phyloP scores from a whole-genome alignment of 2,113 vertebrate species.

The Oreotrochilus melanogaster region DNA sequence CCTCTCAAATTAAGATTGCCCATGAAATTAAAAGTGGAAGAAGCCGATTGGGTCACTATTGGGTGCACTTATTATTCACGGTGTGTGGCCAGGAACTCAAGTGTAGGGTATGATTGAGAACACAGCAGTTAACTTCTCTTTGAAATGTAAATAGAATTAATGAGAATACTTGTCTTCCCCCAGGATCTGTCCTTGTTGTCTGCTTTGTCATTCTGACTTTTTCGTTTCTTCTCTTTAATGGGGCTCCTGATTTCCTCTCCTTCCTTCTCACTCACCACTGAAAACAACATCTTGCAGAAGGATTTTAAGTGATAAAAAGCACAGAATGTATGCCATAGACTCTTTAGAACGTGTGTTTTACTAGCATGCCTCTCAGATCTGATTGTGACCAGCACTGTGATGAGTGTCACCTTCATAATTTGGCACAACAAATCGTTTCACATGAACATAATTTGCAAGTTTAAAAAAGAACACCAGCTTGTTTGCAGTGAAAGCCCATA shows the following conservation, averaged over 20 bases:
- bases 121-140: not conserved
- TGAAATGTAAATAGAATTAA: conserved; percentile 71
- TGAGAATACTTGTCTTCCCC: conserved; percentile 31
- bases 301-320: not conserved
- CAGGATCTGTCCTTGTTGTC: conserved; percentile 22
- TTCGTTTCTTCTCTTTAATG: conserved; percentile 1
- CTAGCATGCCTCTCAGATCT: not conserved
- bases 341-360: not conserved
- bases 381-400: not conserved
- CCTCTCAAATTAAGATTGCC: conserved; percentile 35
- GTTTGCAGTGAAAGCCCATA: not conserved
- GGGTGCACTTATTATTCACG: conserved; percentile 38
- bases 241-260: not conserved
- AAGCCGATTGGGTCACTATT: not conserved
- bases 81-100: not conserved
- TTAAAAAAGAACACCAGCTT: conserved; percentile 16
- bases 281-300: conserved; percentile 3
- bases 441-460: not conserved
- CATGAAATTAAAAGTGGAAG: conserved; percentile 37
- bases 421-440: not conserved
- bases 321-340: not conserved
- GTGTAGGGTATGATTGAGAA: conserved; percentile 7
- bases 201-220: conserved; percentile 21
- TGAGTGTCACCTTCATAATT: not conserved
- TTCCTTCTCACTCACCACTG: not conserved